Evolutionary conservation across 2,888 invertebrate species (phyloP).

Genomic region (Emmelina monodactyla): DNA sequence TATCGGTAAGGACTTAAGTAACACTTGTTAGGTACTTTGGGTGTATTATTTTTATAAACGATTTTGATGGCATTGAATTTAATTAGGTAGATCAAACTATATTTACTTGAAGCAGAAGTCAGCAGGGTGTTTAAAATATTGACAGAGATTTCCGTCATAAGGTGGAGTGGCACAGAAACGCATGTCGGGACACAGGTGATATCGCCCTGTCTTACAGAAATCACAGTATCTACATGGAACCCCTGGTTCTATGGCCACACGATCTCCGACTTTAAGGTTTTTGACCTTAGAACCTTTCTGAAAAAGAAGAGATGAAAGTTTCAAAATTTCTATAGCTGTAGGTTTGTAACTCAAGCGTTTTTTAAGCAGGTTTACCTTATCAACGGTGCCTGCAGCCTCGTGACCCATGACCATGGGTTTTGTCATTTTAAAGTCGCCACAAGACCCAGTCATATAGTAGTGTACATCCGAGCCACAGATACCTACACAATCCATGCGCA

Average conservation of each 20-base stretch:
- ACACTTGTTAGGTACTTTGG: too few relatives aligned
- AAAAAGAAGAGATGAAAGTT: too few relatives aligned
- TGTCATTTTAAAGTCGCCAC: constrained; percentile 85
- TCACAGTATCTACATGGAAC: constrained; percentile 85
- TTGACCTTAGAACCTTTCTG: constrained; percentile 68
- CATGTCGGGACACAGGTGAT: constrained; percentile 90
- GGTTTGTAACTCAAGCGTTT: too few relatives aligned
- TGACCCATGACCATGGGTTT: constrained; percentile 96
- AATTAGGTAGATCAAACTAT: too few relatives aligned
- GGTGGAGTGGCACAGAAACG: constrained; percentile 96
- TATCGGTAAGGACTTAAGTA: too few relatives aligned
- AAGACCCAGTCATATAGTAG: constrained; percentile 84
- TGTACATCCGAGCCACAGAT: constrained; percentile 98
- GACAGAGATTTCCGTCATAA: constrained; percentile 84
- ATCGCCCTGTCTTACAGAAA: constrained; percentile 86
- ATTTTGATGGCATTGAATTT: background rate
- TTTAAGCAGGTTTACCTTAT: too few relatives aligned
- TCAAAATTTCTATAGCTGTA: too few relatives aligned
- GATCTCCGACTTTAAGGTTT: constrained; percentile 78
- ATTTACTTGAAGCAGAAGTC: constrained; percentile 85
- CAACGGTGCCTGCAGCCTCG: constrained; percentile 85
- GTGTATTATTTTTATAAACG: too few relatives aligned
- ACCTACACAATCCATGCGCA: constrained; percentile 92
- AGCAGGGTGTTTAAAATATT: constrained; percentile 89
- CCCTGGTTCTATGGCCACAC: constrained; percentile 95